These are phyloP conservation scores for Hestina assimilis DNA, from an alignment of 1,140 invertebrate genomes.

Conservation along the genomic window DNA sequence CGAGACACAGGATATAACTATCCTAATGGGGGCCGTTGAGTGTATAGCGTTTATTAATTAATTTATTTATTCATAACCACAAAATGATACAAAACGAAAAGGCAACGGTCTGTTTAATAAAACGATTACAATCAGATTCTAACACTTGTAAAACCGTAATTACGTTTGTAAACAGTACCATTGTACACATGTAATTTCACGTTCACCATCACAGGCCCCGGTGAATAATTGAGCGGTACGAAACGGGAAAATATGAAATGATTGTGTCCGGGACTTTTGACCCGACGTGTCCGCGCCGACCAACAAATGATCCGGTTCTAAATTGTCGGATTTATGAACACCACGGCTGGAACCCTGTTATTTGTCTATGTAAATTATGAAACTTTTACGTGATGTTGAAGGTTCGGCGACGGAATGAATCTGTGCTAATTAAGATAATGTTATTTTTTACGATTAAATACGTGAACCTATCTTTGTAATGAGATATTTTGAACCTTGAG, in stretches of 20 bases:
- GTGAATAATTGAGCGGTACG: conserved; percentile 69
- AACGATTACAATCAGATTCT: conserved; percentile 62
- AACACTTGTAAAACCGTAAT: conserved; percentile 61
- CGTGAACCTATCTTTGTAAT: too few species aligned
- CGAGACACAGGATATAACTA: too few species aligned
- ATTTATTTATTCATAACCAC: background rate
- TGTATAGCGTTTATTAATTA: too few species aligned
- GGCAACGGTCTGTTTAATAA: conserved; percentile 38
- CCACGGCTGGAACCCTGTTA: conserved; percentile 27
- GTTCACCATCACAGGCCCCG: conserved; percentile 49
- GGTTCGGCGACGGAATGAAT: background rate
- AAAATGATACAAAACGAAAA: conserved; percentile 25
- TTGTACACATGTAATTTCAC: conserved; percentile 70
- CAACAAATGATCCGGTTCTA: conserved; percentile 29
- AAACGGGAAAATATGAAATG: conserved; percentile 70
- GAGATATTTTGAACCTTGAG: too few species aligned
- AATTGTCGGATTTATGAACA: conserved; percentile 42
- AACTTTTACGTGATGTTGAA: background rate
- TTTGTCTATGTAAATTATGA: conserved; percentile 20
- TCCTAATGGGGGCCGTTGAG: too few species aligned
- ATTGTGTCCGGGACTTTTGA: conserved; percentile 54
- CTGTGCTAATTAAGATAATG: too few species aligned
- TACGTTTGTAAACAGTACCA: conserved; percentile 56
- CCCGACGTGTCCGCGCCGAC: conserved; percentile 36
- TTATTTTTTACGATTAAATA: too few species aligned